phyloP scores from a whole-genome alignment of 2,113 vertebrate species.

The Dendropsophus ebraccatus region DNA sequence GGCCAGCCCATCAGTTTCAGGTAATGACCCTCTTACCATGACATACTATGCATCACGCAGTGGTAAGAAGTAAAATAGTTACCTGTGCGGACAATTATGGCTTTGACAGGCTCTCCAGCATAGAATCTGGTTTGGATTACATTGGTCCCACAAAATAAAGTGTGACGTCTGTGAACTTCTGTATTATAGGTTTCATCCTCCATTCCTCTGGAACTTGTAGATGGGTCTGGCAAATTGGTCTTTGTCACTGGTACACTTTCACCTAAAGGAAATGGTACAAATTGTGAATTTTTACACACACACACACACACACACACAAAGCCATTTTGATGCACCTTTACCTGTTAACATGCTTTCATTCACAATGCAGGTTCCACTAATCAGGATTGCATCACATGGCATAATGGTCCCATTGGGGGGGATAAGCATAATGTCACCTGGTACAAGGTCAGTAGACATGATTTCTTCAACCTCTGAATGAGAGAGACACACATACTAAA shows the following conservation, averaged over 20 bases:
- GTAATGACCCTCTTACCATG: no score
- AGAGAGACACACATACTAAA: not conserved
- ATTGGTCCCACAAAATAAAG: constrained; percentile 93
- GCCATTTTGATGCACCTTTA: constrained; percentile 62
- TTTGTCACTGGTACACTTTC: constrained; percentile 98
- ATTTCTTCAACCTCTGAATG: constrained; percentile 79
- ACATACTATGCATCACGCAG: no score
- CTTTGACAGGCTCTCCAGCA: constrained; percentile 92
- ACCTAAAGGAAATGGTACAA: constrained; percentile 69
- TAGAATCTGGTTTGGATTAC: constrained; percentile 98
- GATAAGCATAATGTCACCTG: constrained; percentile 92
- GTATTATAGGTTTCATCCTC: constrained; percentile 79
- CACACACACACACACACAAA: not conserved
- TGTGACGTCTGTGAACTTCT: constrained; percentile 90
- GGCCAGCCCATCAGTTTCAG: no score
- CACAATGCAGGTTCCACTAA: constrained; percentile 96
- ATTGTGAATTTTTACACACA: not conserved
- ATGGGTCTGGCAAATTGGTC: constrained; percentile 91
- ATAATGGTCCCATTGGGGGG: constrained; percentile 94
- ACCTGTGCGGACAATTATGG: constrained; percentile 95
- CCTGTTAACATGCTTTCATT: constrained; percentile 99
- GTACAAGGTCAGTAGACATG: constrained; percentile 93
- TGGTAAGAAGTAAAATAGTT: not conserved
- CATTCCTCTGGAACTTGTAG: constrained; percentile 69
- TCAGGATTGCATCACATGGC: constrained; percentile 93